Evolutionary conservation across 2,888 invertebrate genomes (phyloP), one percentile per base, ranked within the genome.

Genomic region (Phengaris alcon): DNA sequence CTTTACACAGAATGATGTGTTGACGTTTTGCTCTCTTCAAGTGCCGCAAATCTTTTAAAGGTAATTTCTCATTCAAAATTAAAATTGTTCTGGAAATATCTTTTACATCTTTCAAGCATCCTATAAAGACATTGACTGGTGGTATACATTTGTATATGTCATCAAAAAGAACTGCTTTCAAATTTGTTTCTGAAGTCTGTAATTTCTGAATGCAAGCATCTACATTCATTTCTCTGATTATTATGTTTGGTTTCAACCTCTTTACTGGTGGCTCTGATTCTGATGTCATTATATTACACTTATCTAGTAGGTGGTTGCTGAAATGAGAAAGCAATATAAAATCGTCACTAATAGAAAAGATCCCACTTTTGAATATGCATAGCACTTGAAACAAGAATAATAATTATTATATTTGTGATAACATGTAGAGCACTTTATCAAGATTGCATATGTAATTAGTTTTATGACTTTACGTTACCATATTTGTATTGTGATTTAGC

Each of bases 21-120:
- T 88, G 93, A 7, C 94, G 94, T 64, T 94, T 93, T 0, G 97
- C 96, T 78, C 97, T 94, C 85, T 97, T 97, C 22, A 97, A 88
- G 87, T 97, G 97, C 70, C 94, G 93, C 10, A 97, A 88, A 15
- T 94, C 91, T 15, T 94, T 93, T 6, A 97, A 82, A 0, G 96
- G 95, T 57, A 95, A 80, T 51, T 92, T 90, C 51, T 94, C 89
- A 79, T 95, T 95, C 13, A 96, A 86, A 64, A 94, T 86, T 46
- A 88, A 80, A 68, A 97, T 95, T 0, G 95, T 91, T 77, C 87
- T 91, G 0, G 97, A 96, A 68, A 95, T 95, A 13, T 94, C 88
- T 82, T 95, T 95, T 44, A 93, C 94, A 76, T 96, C 93, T 75
- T 89, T 93, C 35, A 97, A 91, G 64, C 89, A 90, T 6, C 95